Percentiles rank a stretch among this genome's conserved stretches.
Conservation (phyloP, 2,113 vertebrate species). For the Crypturellus undulatus region DNA sequence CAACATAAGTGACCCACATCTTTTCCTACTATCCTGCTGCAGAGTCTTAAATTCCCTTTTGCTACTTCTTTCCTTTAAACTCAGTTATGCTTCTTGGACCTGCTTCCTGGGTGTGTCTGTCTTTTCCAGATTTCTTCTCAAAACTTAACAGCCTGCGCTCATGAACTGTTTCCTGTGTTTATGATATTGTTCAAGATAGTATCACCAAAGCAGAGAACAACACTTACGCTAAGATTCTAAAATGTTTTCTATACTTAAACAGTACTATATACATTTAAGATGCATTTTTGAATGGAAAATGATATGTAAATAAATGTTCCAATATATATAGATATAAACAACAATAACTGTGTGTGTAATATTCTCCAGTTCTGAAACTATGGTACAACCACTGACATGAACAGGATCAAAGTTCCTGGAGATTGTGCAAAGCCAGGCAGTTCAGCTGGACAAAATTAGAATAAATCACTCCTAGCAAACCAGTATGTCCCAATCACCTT, state of each 20-base stretch:
- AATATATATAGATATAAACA: not conserved
- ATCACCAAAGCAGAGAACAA: not conserved
- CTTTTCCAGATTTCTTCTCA: not conserved
- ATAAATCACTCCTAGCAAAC: slow-evolving; percentile 4
- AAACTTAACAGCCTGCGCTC: not conserved
- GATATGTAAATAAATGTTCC: not conserved
- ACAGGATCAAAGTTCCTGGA: not conserved
- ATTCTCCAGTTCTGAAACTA: not conserved
- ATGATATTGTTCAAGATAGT: not conserved
- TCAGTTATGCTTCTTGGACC: not conserved
- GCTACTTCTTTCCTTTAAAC: not conserved
- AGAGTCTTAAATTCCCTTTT: not conserved
- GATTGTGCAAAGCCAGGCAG: not conserved
- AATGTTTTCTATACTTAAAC: not conserved
- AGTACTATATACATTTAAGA: not conserved
- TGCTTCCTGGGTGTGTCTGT: not conserved
- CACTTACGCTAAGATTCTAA: not conserved
- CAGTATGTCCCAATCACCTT: slow-evolving; percentile 27
- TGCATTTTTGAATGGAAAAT: not conserved
- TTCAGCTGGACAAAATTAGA: slow-evolving; percentile 5
- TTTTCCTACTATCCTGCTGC: not conserved
- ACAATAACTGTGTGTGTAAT: not conserved
- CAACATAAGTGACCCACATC: not conserved
- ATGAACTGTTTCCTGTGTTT: not conserved
- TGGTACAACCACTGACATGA: not conserved